phyloP scores from a whole-genome alignment of 2,113 vertebrate species.

The Motacilla alba region DNA sequence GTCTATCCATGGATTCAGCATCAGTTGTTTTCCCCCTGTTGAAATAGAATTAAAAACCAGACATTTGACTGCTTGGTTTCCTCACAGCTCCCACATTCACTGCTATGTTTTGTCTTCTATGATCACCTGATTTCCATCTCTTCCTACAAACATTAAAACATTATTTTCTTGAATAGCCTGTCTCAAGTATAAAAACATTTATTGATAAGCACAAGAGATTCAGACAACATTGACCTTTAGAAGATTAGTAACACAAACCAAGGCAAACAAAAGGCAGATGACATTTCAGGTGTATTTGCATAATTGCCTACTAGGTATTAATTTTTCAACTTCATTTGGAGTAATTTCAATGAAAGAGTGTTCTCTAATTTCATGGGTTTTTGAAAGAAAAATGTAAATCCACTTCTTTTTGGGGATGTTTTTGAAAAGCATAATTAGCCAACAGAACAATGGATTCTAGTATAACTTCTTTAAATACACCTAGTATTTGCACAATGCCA shows the following conservation, averaged over 20 bases:
- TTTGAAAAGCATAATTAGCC: neutral
- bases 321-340: neutral
- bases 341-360: neutral
- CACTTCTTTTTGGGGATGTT: neutral
- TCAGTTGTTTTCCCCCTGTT: constrained; percentile 78
- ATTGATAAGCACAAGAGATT: constrained; percentile 56
- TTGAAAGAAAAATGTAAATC: neutral
- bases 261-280: constrained; percentile 70
- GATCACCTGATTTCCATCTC: neutral
- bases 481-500: constrained; percentile 62
- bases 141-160: constrained; percentile 20
- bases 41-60: neutral
- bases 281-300: constrained; percentile 68
- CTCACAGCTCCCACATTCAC: neutral
- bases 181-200: constrained; percentile 38
- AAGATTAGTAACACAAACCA: constrained; percentile 72
- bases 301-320: neutral
- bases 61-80: neutral
- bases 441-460: neutral
- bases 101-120: neutral
- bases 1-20: constrained; percentile 80
- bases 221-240: constrained; percentile 56
- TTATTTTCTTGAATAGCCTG: neutral
- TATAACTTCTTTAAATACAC: constrained; percentile 55
- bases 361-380: neutral